A percentile compares a stretch with the other conserved stretches of the same genome.
Evolutionary conservation across 2,888 invertebrate species (phyloP).

Genomic region (Philhelius pedissequus): DNA sequence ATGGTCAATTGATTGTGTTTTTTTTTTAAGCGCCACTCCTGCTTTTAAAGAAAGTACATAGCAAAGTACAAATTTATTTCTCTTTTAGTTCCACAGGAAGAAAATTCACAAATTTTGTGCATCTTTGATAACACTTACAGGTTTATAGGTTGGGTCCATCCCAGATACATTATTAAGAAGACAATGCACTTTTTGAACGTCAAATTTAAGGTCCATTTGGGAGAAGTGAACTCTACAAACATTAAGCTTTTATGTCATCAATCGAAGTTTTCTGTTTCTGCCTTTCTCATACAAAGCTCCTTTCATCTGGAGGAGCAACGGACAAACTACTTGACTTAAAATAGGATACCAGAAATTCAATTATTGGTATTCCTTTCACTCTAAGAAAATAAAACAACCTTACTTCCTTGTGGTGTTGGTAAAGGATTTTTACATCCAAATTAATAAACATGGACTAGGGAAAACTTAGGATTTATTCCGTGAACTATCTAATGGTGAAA

Average conservation of each 20-base stretch:
- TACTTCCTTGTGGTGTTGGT: too few species aligned
- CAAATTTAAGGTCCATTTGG: constrained; percentile 44
- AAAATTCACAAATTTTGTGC: constrained; percentile 13
- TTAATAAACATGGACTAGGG: too few species aligned
- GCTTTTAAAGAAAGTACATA: background rate
- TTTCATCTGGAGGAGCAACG: too few species aligned
- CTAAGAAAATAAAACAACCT: too few species aligned
- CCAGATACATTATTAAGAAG: background rate
- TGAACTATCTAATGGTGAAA: too few species aligned
- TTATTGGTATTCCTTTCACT: too few species aligned
- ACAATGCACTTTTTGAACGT: constrained; percentile 33
- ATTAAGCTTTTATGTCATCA: constrained; percentile 40
- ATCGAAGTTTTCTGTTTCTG: too few species aligned
- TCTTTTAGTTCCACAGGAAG: background rate
- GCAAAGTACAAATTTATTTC: constrained; percentile 29
- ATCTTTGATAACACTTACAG: constrained; percentile 20
- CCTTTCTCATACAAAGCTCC: too few species aligned
- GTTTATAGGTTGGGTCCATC: background rate
- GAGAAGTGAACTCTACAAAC: constrained; percentile 46
- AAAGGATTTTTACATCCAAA: too few species aligned
- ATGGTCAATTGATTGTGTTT: constrained; percentile 64
- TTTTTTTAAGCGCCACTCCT: background rate
- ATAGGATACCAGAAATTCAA: too few species aligned
- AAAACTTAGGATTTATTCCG: too few species aligned
- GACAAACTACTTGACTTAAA: too few species aligned